Evolutionary conservation across 2,888 invertebrate genomes (phyloP).

Genomic region (Eledona agricola): DNA sequence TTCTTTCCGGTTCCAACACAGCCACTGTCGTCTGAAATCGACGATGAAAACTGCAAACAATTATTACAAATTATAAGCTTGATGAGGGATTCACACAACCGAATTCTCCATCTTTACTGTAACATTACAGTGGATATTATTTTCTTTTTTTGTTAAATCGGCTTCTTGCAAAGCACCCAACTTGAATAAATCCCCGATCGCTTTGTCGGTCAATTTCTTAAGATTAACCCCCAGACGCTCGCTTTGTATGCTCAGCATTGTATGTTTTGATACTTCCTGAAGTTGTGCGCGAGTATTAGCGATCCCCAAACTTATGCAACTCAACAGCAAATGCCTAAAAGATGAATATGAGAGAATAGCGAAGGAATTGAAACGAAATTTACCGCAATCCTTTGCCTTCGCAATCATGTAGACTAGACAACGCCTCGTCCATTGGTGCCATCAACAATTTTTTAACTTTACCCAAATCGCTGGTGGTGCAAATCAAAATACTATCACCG

Average conservation of each 20-base stretch:
- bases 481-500: conserved; percentile 90
- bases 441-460: conserved; percentile 68
- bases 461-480: conserved; percentile 68
- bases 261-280: conserved; percentile 66
- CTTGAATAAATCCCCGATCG: conserved; percentile 63
- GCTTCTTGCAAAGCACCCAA: conserved; percentile 60
- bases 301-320: conserved; percentile 73
- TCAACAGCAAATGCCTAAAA: conserved; percentile 70
- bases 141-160: conserved; percentile 31
- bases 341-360: conserved; percentile 4
- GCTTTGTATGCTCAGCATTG: conserved; percentile 73
- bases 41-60: conserved; percentile 15
- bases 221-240: conserved; percentile 60
- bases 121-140: conserved; percentile 40
- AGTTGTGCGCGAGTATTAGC: conserved; percentile 67
- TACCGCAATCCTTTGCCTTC: conserved; percentile 66
- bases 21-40: conserved; percentile 4
- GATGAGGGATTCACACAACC: too few species aligned
- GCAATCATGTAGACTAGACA: conserved; percentile 68
- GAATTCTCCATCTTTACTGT: conserved; percentile 53
- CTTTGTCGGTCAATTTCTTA: conserved; percentile 61
- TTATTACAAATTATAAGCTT: conserved; percentile 17
- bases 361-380: not conserved
- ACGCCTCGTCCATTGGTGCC: conserved; percentile 74
- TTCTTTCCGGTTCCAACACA: conserved; percentile 29